These are phyloP conservation scores for Limenitis camilla DNA, from an alignment of 2,888 invertebrate species.

Conservation along the genomic window DNA sequence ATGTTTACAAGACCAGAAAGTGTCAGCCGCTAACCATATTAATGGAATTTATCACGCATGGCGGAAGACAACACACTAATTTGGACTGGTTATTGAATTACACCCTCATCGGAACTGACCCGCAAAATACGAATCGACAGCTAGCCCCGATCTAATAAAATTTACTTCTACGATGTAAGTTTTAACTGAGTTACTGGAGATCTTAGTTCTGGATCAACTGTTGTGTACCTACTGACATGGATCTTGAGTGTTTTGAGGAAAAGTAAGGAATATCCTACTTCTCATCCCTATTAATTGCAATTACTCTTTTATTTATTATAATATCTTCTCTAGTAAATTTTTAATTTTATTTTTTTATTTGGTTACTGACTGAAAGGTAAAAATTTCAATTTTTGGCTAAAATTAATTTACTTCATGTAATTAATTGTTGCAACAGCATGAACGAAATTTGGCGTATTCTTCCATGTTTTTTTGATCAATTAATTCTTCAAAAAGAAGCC, in stretches of 20 bases:
- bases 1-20: constrained; percentile 19
- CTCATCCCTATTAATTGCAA: no score
- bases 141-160: constrained; percentile 19
- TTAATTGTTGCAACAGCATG: no score
- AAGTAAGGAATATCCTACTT: no score
- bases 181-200: constrained; percentile 14
- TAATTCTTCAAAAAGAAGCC: no score
- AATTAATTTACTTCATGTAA: no score
- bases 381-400: no score
- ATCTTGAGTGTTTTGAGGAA: not conserved
- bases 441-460: no score
- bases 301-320: no score
- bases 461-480: no score
- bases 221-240: not conserved
- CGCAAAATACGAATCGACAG: constrained; percentile 27
- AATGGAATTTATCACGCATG: constrained; percentile 18
- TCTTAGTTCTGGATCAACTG: not conserved
- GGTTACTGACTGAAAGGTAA: no score
- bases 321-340: no score
- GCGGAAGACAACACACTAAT: constrained; percentile 24
- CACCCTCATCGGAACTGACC: constrained; percentile 27
- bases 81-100: constrained; percentile 30
- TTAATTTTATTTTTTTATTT: no score
- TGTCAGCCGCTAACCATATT: constrained; percentile 19
- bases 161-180: constrained; percentile 16